Conservation (phyloP, 2,797 vertebrate genomes). For the Prionace glauca region DNA sequence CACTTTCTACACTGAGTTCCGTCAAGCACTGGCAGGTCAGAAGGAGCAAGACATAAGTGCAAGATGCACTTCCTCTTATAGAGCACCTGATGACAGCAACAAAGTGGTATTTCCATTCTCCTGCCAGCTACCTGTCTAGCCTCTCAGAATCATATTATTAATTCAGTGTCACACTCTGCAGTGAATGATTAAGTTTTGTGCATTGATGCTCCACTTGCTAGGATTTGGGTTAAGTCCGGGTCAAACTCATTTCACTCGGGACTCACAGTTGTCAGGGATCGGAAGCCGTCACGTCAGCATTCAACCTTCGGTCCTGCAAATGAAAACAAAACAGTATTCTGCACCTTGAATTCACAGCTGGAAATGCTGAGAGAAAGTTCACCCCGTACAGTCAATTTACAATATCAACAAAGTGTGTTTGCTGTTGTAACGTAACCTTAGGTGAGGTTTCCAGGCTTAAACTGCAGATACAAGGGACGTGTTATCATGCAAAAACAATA, state of each 20-base stretch:
- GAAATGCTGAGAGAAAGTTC: background rate
- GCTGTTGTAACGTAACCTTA: background rate
- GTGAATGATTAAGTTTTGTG: background rate
- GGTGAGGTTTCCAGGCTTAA: background rate
- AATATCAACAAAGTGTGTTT: background rate
- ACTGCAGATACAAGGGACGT: background rate
- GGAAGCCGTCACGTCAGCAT: background rate
- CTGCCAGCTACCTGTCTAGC: background rate
- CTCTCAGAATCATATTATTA: background rate
- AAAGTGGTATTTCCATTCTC: background rate
- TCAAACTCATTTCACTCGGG: background rate
- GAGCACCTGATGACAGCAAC: background rate
- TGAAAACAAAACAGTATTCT: background rate
- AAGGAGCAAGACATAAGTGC: background rate
- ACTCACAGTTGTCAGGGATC: background rate
- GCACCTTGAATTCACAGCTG: background rate
- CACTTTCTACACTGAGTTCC: background rate
- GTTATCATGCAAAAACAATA: background rate
- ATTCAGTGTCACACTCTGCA: background rate
- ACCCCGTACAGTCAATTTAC: background rate
- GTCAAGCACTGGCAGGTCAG: background rate
- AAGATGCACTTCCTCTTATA: background rate
- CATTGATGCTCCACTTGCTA: background rate
- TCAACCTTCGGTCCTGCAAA: background rate
- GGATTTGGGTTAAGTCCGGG: background rate